Percentiles rank a stretch among this genome's conserved stretches.
Conservation (phyloP, 1,140 invertebrate species). For the Rhizoglyphus robini region DNA sequence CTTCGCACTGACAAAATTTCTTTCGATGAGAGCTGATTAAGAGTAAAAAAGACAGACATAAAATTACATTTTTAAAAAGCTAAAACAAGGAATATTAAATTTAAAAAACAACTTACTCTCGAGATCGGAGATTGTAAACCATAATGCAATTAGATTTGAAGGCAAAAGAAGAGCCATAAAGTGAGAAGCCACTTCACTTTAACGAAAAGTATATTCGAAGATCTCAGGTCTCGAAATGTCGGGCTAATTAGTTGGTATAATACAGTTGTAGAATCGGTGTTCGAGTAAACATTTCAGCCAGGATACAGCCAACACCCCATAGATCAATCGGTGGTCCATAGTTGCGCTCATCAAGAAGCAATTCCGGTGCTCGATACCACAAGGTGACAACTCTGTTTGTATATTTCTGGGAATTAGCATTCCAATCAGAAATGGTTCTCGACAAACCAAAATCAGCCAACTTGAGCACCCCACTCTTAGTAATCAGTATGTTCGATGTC, state of each 20-base stretch:
- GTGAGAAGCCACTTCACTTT: conserved; percentile 72
- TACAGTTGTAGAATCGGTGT: conserved; percentile 51
- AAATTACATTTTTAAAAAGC: no score
- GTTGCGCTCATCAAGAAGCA: conserved; percentile 77
- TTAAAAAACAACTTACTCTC: no score
- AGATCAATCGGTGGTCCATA: conserved; percentile 93
- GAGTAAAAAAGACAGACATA: no score
- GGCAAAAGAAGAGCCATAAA: no score
- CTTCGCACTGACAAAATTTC: no score
- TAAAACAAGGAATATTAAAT: no score
- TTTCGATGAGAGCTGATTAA: no score
- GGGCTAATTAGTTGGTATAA: conserved; percentile 89
- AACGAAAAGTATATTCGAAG: conserved; percentile 92
- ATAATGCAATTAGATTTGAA: no score
- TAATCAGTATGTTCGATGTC: conserved; percentile 94
- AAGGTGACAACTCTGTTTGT: conserved; percentile 85
- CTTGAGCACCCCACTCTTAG: conserved; percentile 85
- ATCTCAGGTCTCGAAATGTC: conserved; percentile 86
- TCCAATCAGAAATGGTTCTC: conserved; percentile 63
- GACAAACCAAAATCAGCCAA: conserved; percentile 82
- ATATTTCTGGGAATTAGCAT: conserved; percentile 40
- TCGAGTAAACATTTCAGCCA: conserved; percentile 94
- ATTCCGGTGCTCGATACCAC: conserved; percentile 89
- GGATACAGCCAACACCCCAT: conserved; percentile 83
- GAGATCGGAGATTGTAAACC: no score